Conservation (phyloP, 2,888 invertebrate genomes). For the Athetis lepigone region DNA sequence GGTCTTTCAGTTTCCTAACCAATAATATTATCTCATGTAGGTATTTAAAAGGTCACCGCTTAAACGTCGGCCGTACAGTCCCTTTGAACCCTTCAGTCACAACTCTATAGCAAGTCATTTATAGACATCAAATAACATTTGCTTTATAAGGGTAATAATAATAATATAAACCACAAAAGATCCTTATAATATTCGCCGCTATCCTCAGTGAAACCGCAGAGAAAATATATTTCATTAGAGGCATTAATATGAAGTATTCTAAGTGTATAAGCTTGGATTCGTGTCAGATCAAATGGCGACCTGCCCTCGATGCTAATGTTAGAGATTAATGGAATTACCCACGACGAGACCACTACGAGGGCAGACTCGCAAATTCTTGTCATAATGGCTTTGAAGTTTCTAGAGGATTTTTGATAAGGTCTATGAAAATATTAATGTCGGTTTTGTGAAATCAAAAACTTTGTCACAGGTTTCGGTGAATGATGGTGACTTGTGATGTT, state of each 20-base stretch:
- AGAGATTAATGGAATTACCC: slow-evolving; percentile 85
- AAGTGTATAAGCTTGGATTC: slow-evolving; percentile 73
- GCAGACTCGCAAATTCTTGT: slow-evolving; percentile 74
- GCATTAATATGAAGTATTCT: slow-evolving; percentile 77
- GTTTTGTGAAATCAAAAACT: slow-evolving; percentile 33
- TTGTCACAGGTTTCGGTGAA: slow-evolving; percentile 3
- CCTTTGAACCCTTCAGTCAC: slow-evolving; percentile 39
- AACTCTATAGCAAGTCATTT: slow-evolving; percentile 18
- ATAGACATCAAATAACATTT: slow-evolving; percentile 45
- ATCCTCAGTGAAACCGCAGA: slow-evolving; percentile 66
- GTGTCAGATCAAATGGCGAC: slow-evolving; percentile 81
- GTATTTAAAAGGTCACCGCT: slow-evolving; percentile 40
- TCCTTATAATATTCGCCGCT: slow-evolving; percentile 67
- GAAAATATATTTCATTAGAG: slow-evolving; percentile 77
- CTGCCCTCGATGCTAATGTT: slow-evolving; percentile 84
- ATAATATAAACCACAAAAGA: slow-evolving; percentile 60
- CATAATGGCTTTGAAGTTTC: slow-evolving; percentile 71
- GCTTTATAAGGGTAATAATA: slow-evolving; percentile 40
- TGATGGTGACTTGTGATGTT: slow-evolving; percentile 3
- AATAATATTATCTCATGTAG: slow-evolving; percentile 31
- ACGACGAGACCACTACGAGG: slow-evolving; percentile 69
- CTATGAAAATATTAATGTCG: slow-evolving; percentile 42
- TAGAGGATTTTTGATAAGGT: slow-evolving; percentile 56
- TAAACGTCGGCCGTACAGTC: slow-evolving; percentile 13
- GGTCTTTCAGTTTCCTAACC: slow-evolving; percentile 6